Conservation (phyloP, 2,888 invertebrate species). For the Andrena bicolor region DNA sequence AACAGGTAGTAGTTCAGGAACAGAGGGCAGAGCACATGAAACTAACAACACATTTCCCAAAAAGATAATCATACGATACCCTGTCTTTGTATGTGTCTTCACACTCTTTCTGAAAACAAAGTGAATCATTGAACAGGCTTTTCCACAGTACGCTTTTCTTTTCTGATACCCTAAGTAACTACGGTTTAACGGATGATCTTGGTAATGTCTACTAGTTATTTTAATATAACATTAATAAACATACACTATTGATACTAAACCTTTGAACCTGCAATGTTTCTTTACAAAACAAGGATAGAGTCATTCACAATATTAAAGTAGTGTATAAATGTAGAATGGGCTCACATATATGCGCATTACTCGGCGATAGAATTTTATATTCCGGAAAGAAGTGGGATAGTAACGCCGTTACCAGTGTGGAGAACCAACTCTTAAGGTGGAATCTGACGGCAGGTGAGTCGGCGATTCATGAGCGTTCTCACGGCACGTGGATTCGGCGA, state of each 20-base stretch:
- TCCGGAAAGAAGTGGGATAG: constrained; percentile 25
- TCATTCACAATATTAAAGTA: constrained; percentile 41
- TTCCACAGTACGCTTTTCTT: constrained; percentile 30
- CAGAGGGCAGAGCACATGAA: constrained; percentile 84
- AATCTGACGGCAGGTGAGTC: too few relatives aligned
- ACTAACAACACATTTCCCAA: constrained; percentile 85
- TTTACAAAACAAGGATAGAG: constrained; percentile 23
- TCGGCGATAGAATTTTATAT: constrained; percentile 17
- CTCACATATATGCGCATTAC: constrained; percentile 54
- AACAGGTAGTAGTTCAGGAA: constrained; percentile 78
- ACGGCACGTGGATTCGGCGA: too few relatives aligned
- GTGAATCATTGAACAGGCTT: constrained; percentile 81
- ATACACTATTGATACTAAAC: constrained; percentile 38
- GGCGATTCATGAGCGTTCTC: too few relatives aligned
- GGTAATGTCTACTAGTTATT: constrained; percentile 31
- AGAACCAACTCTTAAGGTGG: constrained; percentile 2
- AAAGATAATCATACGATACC: constrained; percentile 88
- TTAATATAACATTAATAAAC: constrained; percentile 26
- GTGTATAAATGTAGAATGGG: constrained; percentile 37
- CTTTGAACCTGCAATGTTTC: constrained; percentile 49
- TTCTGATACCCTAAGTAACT: constrained; percentile 66
- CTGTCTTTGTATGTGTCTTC: constrained; percentile 94
- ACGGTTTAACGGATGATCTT: constrained; percentile 49
- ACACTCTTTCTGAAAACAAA: constrained; percentile 92
- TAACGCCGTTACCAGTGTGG: constrained; percentile 34